A percentile compares a stretch with the other conserved stretches of the same genome.
These are phyloP conservation scores for Ectemnius lituratus DNA, from an alignment of 2,888 invertebrate genomes.

Conservation along the genomic window DNA sequence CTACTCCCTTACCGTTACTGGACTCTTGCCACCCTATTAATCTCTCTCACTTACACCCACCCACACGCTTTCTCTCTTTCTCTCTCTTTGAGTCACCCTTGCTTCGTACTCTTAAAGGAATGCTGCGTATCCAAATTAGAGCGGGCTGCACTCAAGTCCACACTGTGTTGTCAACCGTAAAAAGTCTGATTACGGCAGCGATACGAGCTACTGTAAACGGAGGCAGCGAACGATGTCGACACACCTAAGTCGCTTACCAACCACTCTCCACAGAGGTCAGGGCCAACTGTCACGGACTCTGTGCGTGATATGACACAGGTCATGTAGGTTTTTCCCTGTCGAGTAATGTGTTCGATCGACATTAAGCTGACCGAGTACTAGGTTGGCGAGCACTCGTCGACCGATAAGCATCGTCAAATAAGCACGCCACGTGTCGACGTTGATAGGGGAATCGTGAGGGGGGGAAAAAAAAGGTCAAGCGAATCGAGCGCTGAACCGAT, in stretches of 20 bases:
- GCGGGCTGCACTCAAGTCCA: background rate
- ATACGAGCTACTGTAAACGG: background rate
- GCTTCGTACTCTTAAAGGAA: background rate
- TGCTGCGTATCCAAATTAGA: conserved; percentile 2
- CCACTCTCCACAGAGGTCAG: background rate
- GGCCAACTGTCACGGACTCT: background rate
- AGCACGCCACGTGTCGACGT: background rate
- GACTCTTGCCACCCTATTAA: background rate
- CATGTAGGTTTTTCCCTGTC: background rate
- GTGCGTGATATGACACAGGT: conserved; percentile 1
- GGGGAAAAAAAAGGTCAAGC: background rate
- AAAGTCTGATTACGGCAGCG: background rate
- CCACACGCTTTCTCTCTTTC: background rate
- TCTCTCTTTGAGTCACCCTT: background rate
- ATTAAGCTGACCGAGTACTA: background rate
- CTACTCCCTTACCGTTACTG: conserved; percentile 47
- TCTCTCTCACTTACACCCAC: too few relatives aligned
- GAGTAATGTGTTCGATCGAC: background rate
- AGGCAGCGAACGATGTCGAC: conserved; percentile 2
- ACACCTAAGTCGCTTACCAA: background rate
- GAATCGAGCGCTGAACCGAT: background rate
- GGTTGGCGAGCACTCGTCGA: background rate
- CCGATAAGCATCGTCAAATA: background rate
- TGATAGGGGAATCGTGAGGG: background rate
- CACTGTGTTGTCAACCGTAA: background rate